A percentile compares a stretch with the other conserved stretches of the same genome.
These are phyloP conservation scores for Platyscapa corneri DNA, from an alignment of 1,140 invertebrate genomes.

Conservation along the genomic window DNA sequence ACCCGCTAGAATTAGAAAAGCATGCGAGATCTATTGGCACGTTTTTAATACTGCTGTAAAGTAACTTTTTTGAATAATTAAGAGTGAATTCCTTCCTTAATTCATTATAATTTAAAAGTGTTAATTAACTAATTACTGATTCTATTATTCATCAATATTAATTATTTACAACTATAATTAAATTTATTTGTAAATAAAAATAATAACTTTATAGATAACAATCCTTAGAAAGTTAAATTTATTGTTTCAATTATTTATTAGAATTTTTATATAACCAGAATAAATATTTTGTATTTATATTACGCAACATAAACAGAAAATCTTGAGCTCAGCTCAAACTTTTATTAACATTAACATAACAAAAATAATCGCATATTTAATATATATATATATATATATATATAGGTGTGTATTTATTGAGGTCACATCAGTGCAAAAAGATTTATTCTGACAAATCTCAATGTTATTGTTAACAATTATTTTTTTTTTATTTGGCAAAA, in stretches of 20 bases:
- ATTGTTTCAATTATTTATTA: constrained; percentile 37
- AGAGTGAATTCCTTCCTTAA: background rate
- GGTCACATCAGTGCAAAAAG: constrained; percentile 51
- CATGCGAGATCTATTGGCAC: background rate
- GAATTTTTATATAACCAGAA: constrained; percentile 26
- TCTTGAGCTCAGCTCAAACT: constrained; percentile 40
- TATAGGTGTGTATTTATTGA: too few species aligned
- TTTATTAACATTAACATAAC: constrained; percentile 33
- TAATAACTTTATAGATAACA: constrained; percentile 6
- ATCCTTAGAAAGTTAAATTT: background rate
- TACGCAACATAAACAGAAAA: constrained; percentile 37
- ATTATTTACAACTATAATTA: background rate
- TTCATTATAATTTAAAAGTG: background rate
- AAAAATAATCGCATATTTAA: constrained; percentile 46
- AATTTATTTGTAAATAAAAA: constrained; percentile 1
- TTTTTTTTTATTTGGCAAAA: constrained; percentile 53
- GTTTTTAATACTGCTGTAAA: background rate
- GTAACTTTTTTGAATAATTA: background rate
- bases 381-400: constrained; percentile 55
- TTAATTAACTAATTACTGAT: background rate
- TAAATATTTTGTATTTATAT: constrained; percentile 32
- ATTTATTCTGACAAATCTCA: constrained; percentile 48
- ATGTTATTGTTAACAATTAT: constrained; percentile 50
- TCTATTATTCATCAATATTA: background rate
- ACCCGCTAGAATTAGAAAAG: constrained; percentile 40